These are phyloP conservation scores for Zingel zingel DNA, from an alignment of 2,113 vertebrate genomes.

Conservation along the genomic window DNA sequence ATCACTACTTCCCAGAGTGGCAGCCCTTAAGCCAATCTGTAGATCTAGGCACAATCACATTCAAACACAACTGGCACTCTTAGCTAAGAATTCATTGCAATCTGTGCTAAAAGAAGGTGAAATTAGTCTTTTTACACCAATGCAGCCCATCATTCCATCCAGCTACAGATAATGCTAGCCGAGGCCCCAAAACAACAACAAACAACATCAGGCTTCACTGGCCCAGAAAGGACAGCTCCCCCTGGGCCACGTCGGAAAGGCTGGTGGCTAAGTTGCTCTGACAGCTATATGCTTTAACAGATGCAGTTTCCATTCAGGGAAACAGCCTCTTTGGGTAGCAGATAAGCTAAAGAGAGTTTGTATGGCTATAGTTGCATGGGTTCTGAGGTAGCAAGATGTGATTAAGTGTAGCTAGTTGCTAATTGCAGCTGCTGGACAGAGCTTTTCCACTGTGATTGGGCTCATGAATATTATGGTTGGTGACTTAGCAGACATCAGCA, in stretches of 20 bases:
- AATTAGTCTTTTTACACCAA: slow-evolving; percentile 57
- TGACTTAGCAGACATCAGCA: slow-evolving; percentile 21
- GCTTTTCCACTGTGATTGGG: slow-evolving; percentile 46
- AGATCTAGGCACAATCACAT: slow-evolving; percentile 46
- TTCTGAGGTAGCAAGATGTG: slow-evolving; percentile 33
- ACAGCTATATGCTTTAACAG: slow-evolving; percentile 85
- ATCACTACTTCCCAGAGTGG: slow-evolving; percentile 34
- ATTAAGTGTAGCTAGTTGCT: slow-evolving; percentile 37
- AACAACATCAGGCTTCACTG: slow-evolving; percentile 75
- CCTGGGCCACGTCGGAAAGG: slow-evolving; percentile 83
- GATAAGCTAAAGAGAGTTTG: slow-evolving; percentile 60
- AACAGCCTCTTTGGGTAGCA: slow-evolving; percentile 61
- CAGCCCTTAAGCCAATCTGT: slow-evolving; percentile 35
- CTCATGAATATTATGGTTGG: slow-evolving; percentile 32
- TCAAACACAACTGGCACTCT: slow-evolving; percentile 44
- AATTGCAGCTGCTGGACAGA: slow-evolving; percentile 46
- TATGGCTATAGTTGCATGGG: slow-evolving; percentile 31
- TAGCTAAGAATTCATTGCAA: slow-evolving; percentile 30
- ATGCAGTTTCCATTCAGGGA: slow-evolving; percentile 65
- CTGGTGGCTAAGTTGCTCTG: slow-evolving; percentile 84
- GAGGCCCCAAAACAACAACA: slow-evolving; percentile 69
- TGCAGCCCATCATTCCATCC: slow-evolving; percentile 14
- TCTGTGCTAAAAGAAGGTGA: slow-evolving; percentile 37
- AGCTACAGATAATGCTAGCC: slow-evolving; percentile 33
- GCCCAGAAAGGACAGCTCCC: slow-evolving; percentile 83